Evolutionary conservation across 2,113 vertebrate genomes (phyloP).

Genomic region (Verasper variegatus): DNA sequence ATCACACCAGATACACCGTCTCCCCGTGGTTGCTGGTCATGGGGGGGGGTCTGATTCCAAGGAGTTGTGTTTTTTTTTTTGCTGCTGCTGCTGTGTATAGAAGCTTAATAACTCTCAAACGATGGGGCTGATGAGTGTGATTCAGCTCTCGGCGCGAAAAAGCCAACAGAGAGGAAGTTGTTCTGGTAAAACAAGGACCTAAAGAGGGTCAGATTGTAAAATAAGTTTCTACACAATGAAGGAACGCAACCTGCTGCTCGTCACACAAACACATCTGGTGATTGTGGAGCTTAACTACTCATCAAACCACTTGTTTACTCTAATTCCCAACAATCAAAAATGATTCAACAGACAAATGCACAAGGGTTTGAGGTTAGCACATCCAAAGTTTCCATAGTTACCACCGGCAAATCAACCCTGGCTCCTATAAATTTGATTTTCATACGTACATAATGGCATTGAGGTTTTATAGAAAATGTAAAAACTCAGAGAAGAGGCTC

Average conservation of each 20-base stretch:
- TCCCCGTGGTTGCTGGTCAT: neutral
- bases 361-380: neutral
- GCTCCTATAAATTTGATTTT: too few species aligned
- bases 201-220: too few species aligned
- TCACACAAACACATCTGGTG: too few species aligned
- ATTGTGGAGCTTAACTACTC: neutral
- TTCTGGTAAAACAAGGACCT: neutral
- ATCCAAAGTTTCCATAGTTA: neutral
- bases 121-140: conserved; percentile 8
- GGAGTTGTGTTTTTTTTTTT: conserved; percentile 3
- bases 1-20: conserved; percentile 5
- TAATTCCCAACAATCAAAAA: neutral
- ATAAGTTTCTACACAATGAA: too few species aligned
- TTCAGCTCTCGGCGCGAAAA: neutral
- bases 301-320: neutral
- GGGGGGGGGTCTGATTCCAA: conserved; percentile 19
- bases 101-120: conserved; percentile 29
- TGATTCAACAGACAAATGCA: neutral
- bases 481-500: too few species aligned
- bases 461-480: too few species aligned
- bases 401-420: too few species aligned
- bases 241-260: too few species aligned
- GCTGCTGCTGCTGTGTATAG: neutral
- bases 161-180: too few species aligned
- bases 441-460: too few species aligned